Evolutionary conservation across 2,797 vertebrate species (phyloP), one percentile per base, ranked within the genome.

Genomic region (Nannoperca australis): DNA sequence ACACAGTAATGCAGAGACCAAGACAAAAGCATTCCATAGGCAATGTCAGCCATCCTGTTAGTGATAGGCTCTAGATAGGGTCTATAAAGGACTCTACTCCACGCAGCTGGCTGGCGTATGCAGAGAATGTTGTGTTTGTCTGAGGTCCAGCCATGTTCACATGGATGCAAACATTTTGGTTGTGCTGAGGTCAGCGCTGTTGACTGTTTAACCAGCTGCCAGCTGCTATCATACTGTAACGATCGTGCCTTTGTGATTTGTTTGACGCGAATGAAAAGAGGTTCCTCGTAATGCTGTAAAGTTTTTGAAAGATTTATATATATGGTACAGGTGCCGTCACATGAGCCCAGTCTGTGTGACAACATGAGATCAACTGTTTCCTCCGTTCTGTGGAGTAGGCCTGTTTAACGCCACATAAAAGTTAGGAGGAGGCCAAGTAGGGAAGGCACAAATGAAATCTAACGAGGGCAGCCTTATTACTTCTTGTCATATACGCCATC

Each of bases 21-120:
- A 67, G 79, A 92, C 90, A 92, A 93, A 93, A 85, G 89, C 91
- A 93, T 93, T 93, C 90, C 90, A 87, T 79, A 73, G 81, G 76
- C 87, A 79, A 85, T 80, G 65, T 78, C 79, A 87, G 88, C 65
- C 87, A 75, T 88, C 83, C 90, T 90, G 86, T 86, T 85, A 82
- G 87, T 85, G 86, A 91, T 89, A 92, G 87, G 80, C 81, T 88
- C 45, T 65, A 85, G 88, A 89, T 87, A 92, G 78, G 63, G 59
- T 69, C 79, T 30, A 30, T 84, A 65, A 56, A 69, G 62, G 55
- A 64, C 71, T 81, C 49, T 76, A 44, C 70, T 81, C 73, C 53
- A 59, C 64, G 83, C 89, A 91, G 89, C 89, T 91, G 92, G 76
- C 60, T 74, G 59, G 47, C 89, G 67, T 80, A 76, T 87, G 61